A percentile compares a stretch with the other conserved stretches of the same genome.
phyloP scores from a whole-genome alignment of 2,113 vertebrate species.

The Epinephelus moara region DNA sequence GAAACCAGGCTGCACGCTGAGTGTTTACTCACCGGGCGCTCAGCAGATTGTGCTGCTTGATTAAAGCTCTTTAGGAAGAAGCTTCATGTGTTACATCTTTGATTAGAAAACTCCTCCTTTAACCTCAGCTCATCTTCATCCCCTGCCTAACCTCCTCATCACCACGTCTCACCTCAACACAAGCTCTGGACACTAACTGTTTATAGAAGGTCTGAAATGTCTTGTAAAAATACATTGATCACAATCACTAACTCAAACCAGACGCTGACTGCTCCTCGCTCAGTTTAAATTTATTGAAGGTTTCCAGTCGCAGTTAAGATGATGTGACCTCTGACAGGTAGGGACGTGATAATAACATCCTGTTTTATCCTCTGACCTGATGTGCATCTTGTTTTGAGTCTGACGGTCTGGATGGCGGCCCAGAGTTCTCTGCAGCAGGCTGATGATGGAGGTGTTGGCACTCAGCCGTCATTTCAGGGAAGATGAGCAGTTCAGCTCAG shows the following conservation, averaged over 20 bases:
- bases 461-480: conserved; percentile 20
- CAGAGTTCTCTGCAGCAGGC: not conserved
- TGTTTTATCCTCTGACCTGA: too few relatives aligned
- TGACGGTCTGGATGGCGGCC: not conserved
- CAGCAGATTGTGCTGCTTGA: conserved; percentile 17
- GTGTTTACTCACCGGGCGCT: conserved; percentile 46
- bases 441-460: conserved; percentile 12
- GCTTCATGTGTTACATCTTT: conserved; percentile 12
- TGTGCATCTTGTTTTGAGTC: not conserved
- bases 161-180: too few relatives aligned
- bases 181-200: not conserved
- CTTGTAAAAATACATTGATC: not conserved
- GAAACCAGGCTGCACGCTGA: conserved; percentile 48
- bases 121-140: not conserved
- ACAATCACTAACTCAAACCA: too few relatives aligned
- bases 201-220: not conserved
- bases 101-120: not conserved
- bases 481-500: conserved; percentile 12
- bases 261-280: not conserved
- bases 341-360: not conserved
- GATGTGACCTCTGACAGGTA: not conserved
- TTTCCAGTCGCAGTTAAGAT: not conserved
- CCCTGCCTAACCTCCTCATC: too few relatives aligned
- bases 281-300: not conserved
- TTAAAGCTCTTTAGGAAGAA: conserved; percentile 47